Evolutionary conservation across 2,113 vertebrate species (phyloP).

Genomic region (Donacobius atricapilla): DNA sequence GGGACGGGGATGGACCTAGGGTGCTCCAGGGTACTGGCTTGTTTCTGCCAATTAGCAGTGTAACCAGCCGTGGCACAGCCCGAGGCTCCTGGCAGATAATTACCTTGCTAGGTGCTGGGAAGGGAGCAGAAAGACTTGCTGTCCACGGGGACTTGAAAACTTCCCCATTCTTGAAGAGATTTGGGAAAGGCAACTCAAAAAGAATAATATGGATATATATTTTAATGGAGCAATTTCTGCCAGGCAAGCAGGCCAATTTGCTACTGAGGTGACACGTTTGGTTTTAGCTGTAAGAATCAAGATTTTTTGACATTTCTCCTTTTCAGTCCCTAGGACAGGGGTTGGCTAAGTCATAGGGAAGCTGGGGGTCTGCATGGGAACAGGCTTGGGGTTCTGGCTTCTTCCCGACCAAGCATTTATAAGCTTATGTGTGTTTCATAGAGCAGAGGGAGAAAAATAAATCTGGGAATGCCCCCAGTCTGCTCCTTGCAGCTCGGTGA

Average conservation of each 20-base stretch:
- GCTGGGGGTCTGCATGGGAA: not conserved
- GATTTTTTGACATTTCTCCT: not conserved
- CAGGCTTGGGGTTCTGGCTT: not conserved
- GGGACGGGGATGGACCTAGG: not conserved
- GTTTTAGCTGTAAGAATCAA: slow-evolving; percentile 44
- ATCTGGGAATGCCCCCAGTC: not conserved
- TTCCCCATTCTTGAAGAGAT: slow-evolving; percentile 28
- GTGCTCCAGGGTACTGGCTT: not conserved
- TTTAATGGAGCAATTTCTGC: slow-evolving; percentile 62
- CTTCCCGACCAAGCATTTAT: rapidly evolving
- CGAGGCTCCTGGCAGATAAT: slow-evolving; percentile 42
- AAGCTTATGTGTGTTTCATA: not conserved
- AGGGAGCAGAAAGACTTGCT: not conserved
- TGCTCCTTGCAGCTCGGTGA: not conserved
- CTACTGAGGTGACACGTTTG: slow-evolving; percentile 59
- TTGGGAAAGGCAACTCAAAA: slow-evolving; percentile 53
- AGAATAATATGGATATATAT: not conserved
- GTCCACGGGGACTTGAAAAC: slow-evolving; percentile 41
- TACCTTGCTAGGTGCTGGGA: not conserved
- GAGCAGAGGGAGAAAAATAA: not conserved
- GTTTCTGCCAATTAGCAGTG: slow-evolving; percentile 34
- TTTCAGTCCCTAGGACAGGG: not conserved
- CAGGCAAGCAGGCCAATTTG: slow-evolving; percentile 42
- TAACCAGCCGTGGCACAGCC: not conserved
- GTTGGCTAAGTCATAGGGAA: not conserved